Evolutionary conservation across 2,888 invertebrate genomes (phyloP).

Genomic region (Morpho helenor): DNA sequence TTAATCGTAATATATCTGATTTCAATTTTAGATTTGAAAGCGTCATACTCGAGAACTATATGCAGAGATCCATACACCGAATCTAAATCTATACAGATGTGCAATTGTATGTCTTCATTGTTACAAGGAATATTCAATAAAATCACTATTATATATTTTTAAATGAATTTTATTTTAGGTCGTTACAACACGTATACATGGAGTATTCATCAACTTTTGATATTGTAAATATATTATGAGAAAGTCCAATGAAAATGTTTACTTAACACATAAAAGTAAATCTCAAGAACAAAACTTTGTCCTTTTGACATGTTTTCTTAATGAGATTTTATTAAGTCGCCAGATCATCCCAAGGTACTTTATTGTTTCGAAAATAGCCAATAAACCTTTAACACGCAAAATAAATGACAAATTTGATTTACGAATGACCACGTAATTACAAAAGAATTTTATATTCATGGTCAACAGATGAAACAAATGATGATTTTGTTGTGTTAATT

Average conservation of each 20-base stretch:
- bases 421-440: no score
- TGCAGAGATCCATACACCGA: not conserved
- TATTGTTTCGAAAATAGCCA: no score
- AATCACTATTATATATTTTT: constrained; percentile 7
- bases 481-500: no score
- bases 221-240: constrained; percentile 9
- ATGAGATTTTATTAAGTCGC: not conserved
- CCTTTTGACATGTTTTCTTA: not conserved
- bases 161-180: constrained; percentile 19
- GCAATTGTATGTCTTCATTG: not conserved
- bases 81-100: not conserved
- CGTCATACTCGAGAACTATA: not conserved
- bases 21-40: not conserved
- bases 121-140: constrained; percentile 1
- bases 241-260: constrained; percentile 13
- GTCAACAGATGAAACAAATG: no score
- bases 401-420: no score
- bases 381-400: no score
- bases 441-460: no score
- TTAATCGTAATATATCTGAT: not conserved
- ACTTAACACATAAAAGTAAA: not conserved
- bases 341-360: not conserved
- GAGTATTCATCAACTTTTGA: constrained; percentile 16
- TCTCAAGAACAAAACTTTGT: not conserved
- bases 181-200: constrained; percentile 22